These are phyloP conservation scores for Aphidius gifuensis DNA, from an alignment of 1,140 invertebrate genomes.

Conservation along the genomic window DNA sequence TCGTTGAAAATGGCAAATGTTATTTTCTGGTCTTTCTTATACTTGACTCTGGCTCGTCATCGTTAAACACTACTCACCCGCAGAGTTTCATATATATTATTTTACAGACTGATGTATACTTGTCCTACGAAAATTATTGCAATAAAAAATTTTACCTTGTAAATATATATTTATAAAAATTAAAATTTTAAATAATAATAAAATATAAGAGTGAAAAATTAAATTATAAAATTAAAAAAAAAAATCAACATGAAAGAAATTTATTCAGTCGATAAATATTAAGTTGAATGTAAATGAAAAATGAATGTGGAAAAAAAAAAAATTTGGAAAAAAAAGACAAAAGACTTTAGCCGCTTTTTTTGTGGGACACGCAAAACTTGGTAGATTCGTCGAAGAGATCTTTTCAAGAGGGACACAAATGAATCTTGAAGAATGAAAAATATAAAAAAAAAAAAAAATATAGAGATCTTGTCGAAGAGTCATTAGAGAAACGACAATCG, in stretches of 20 bases:
- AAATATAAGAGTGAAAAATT: neutral
- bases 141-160: conserved; percentile 1
- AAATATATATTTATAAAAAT: neutral
- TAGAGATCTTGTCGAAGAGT: conserved; percentile 40
- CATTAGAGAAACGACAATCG: conserved; percentile 43
- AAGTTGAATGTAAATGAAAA: conserved; percentile 10
- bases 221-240: neutral
- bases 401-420: neutral
- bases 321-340: conserved; percentile 3
- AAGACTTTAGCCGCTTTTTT: conserved; percentile 9
- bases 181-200: neutral
- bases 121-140: conserved; percentile 11
- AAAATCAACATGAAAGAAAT: neutral
- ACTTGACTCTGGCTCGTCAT: neutral
- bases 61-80: conserved; percentile 11
- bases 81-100: neutral
- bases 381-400: conserved; percentile 32
- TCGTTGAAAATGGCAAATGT: conserved; percentile 14
- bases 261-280: conserved; percentile 12
- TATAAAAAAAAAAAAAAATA: conserved; percentile 15
- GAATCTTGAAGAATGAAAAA: conserved; percentile 1
- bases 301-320: neutral
- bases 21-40: conserved; percentile 17
- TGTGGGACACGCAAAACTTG: conserved; percentile 32
- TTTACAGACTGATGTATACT: conserved; percentile 7